phyloP scores from a whole-genome alignment of 2,797 vertebrate genomes.

The Megalops cyprinoides region DNA sequence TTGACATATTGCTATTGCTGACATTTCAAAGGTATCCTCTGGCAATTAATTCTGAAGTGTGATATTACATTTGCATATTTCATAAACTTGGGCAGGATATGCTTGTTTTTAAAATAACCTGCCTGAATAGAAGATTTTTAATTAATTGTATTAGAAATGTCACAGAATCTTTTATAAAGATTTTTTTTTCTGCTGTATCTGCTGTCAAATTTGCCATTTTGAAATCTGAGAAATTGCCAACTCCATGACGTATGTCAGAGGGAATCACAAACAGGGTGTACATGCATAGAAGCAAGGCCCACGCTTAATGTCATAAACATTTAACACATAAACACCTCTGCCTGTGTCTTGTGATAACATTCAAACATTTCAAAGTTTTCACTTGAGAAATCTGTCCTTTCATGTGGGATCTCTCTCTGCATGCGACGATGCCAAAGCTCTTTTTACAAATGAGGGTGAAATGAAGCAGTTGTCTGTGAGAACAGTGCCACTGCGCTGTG shows the following conservation, averaged over 20 bases:
- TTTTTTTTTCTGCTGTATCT: not conserved
- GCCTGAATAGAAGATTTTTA: not conserved
- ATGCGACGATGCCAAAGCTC: too few relatives aligned
- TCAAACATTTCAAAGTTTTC: too few relatives aligned
- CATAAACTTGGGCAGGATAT: not conserved
- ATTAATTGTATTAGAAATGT: not conserved
- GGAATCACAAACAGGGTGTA: not conserved
- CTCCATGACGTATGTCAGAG: not conserved
- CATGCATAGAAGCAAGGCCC: not conserved
- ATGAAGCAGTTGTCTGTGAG: too few relatives aligned
- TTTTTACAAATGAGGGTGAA: too few relatives aligned
- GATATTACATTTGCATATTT: not conserved
- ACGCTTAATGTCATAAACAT: not conserved
- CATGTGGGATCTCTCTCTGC: too few relatives aligned
- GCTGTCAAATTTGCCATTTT: slow-evolving; percentile 8
- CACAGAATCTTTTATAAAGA: not conserved
- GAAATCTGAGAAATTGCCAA: not conserved
- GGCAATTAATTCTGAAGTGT: slow-evolving; percentile 8
- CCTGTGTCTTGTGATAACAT: too few relatives aligned
- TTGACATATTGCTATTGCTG: not conserved
- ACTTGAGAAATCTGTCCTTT: too few relatives aligned
- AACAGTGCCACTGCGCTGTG: too few relatives aligned
- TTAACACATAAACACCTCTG: too few relatives aligned
- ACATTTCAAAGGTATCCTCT: not conserved
- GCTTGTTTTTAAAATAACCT: not conserved